These are phyloP conservation scores for Hemicrepidius hirtus DNA, from an alignment of 2,888 invertebrate species.

Conservation along the genomic window DNA sequence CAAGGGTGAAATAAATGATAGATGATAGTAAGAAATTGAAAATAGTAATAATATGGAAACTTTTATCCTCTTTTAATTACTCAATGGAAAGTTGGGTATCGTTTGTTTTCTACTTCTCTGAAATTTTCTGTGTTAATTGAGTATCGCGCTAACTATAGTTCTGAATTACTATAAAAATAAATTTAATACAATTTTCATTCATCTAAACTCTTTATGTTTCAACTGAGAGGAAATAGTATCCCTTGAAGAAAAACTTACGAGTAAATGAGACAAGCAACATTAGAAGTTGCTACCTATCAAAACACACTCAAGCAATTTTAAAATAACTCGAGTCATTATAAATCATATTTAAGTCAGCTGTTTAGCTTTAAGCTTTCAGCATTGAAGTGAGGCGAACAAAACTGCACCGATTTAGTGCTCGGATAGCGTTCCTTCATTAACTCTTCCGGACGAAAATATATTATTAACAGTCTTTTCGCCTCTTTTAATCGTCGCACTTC, in stretches of 20 bases:
- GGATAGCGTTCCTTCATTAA: slow-evolving; percentile 67
- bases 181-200: not conserved
- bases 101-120: too few relatives aligned
- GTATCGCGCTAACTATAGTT: too few relatives aligned
- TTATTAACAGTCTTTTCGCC: slow-evolving; percentile 35
- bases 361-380: slow-evolving; percentile 64
- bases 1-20: too few relatives aligned
- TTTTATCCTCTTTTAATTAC: too few relatives aligned
- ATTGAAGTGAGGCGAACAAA: slow-evolving; percentile 63
- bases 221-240: not conserved
- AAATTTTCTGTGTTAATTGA: too few relatives aligned
- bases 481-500: slow-evolving; percentile 34
- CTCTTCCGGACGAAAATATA: slow-evolving; percentile 63
- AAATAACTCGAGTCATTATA: slow-evolving; percentile 65
- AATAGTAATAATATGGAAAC: too few relatives aligned
- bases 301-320: slow-evolving; percentile 62
- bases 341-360: slow-evolving; percentile 69
- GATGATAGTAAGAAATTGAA: too few relatives aligned
- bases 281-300: slow-evolving; percentile 56
- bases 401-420: slow-evolving; percentile 61
- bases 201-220: not conserved
- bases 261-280: slow-evolving; percentile 12
- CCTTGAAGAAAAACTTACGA: not conserved
- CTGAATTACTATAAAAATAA: too few relatives aligned
- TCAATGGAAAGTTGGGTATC: too few relatives aligned